Percentiles rank a stretch among this genome's conserved stretches.
Conservation (phyloP, 2,113 vertebrate genomes). For the Gallinago jamesoni region DNA sequence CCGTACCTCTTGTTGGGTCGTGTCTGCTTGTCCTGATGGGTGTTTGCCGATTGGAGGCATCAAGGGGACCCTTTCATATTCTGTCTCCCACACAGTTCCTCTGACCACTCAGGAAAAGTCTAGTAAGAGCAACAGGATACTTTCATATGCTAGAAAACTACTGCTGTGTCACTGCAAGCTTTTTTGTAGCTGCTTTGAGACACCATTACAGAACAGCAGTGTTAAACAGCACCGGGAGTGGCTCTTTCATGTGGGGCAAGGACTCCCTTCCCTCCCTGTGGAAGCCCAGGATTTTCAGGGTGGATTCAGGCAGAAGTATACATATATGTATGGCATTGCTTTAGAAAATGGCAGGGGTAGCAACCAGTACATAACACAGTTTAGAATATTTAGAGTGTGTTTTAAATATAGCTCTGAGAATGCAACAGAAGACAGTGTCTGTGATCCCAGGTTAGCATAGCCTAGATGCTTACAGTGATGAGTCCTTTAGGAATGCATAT, state of each 20-base stretch:
- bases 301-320: background rate
- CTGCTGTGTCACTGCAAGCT: background rate
- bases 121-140: background rate
- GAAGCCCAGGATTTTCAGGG: background rate
- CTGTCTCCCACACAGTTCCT: background rate
- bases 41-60: background rate
- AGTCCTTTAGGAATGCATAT: background rate
- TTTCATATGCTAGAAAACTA: background rate
- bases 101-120: background rate
- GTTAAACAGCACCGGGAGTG: background rate
- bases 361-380: background rate
- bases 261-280: background rate
- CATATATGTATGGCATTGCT: background rate
- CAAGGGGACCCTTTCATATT: background rate
- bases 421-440: background rate
- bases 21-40: background rate
- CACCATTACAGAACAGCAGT: background rate
- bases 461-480: background rate
- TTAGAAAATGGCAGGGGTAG: background rate
- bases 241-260: background rate
- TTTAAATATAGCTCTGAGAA: slow-evolving; percentile 18
- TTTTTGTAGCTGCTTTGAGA: background rate
- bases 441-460: background rate
- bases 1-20: background rate
- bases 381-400: background rate